Base-by-base conservation (phyloP, 2,113 vertebrate species). In the Stictonetta naevosa region DNA sequence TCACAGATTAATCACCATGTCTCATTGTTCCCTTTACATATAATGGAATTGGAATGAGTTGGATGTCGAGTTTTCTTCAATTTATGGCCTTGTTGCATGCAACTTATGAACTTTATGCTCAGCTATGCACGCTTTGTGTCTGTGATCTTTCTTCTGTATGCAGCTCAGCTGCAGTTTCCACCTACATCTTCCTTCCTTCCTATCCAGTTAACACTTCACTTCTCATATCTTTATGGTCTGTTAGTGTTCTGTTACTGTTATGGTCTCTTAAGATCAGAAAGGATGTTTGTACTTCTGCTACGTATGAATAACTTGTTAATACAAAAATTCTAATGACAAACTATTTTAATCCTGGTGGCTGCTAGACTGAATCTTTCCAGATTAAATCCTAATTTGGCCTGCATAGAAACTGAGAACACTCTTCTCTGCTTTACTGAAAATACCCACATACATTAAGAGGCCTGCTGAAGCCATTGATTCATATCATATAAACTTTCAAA, bases 121-220 rank as follows among this genome's bases (percentile, higher is more conserved):
- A 79, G 19, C 52, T 48, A 3, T 10, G 60, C 53, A 63, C 4
- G 0, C 52, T 72, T 77, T 38, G 38, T 48, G 28, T 13, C 56
- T 80, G 23, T 81, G 60, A 14, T 53, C 48, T 82, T 89, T 58
- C 44, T 91, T 48, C 59, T 60, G 21, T 12, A 8, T 11, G 52
- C 75, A 82, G 68, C 75, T 87, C 69, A 62, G 67, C 64, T 87
- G 50, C 69, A 62, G 67, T 44, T 91, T 92, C 62, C 62, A 63
- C 88, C 92, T 82, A 88, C 92, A 36, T 26, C 84, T 96, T 96
- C 92, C 93, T 95, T 82, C 88, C 76, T 82, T 66, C 53, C 64
- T 83, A 75, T 56, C 15, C 48, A 28, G 21, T 21, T 64, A 67
- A 31, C 29, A 9, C 34, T 76, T 90, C 29, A 48, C 15, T 91